phyloP scores from a whole-genome alignment of 2,797 vertebrate species.

The Melanotaenia pygmaea region DNA sequence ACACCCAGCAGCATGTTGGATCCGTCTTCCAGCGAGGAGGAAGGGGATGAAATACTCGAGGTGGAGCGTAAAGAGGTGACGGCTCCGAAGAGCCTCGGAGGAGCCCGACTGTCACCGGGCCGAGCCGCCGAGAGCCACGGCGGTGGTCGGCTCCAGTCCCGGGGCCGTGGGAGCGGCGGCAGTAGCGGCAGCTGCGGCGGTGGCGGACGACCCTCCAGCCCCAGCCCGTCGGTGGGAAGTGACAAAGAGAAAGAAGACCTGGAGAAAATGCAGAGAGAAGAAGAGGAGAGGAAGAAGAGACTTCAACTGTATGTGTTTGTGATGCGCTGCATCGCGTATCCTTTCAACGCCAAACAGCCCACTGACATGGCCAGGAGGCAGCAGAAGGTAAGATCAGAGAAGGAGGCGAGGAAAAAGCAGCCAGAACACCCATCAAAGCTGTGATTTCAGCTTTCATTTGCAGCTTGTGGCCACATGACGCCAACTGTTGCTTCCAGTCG shows the following conservation, averaged over 20 bases:
- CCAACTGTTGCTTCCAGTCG: conserved; percentile 70
- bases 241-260: conserved; percentile 97
- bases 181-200: conserved; percentile 43
- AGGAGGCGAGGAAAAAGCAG: not conserved
- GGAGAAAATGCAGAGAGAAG: conserved; percentile 94
- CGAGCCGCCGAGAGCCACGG: conserved; percentile 85
- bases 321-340: conserved; percentile 98
- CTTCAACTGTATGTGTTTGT: conserved; percentile 98
- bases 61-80: conserved; percentile 89
- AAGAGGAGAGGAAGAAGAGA: conserved; percentile 94
- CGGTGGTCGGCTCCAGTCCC: conserved; percentile 84
- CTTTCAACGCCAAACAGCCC: conserved; percentile 97
- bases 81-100: conserved; percentile 81
- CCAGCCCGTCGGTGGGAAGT: conserved; percentile 92
- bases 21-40: conserved; percentile 97
- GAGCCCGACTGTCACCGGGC: conserved; percentile 86
- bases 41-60: conserved; percentile 92
- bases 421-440: not conserved
- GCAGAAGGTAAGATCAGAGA: conserved; percentile 89
- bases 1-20: conserved; percentile 87
- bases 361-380: conserved; percentile 98
- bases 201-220: conserved; percentile 90
- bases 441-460: not conserved
- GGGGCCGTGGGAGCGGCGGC: conserved; percentile 77
- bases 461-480: not conserved